A percentile compares a stretch with the other conserved stretches of the same genome.
These are phyloP conservation scores for Pachypanchax playfairii DNA, from an alignment of 2,113 vertebrate genomes.

Conservation along the genomic window DNA sequence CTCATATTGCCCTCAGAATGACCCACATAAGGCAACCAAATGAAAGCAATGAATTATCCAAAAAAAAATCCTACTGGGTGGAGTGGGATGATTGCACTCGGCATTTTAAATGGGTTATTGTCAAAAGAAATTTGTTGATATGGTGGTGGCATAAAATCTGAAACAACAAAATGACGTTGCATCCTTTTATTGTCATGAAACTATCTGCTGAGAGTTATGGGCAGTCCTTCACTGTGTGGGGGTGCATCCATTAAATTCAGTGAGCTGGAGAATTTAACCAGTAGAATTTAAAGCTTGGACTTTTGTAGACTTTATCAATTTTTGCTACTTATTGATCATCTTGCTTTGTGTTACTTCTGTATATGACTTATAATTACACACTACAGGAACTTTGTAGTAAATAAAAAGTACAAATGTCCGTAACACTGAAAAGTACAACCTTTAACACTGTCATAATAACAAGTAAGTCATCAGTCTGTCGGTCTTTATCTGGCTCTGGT, in stretches of 20 bases:
- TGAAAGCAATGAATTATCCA: conserved; percentile 52
- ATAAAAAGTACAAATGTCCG: conserved; percentile 28
- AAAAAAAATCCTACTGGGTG: conserved; percentile 14
- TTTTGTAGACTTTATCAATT: conserved; percentile 11
- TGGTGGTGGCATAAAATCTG: conserved; percentile 7
- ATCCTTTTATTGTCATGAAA: conserved; percentile 11
- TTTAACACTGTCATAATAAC: conserved; percentile 52
- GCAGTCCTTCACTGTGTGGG: background rate
- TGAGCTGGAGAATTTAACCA: background rate
- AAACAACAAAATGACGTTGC: conserved; percentile 22
- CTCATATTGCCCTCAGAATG: conserved; percentile 43
- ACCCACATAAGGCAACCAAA: conserved; percentile 44
- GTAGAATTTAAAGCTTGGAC: background rate
- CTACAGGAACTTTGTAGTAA: background rate
- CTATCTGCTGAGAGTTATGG: background rate
- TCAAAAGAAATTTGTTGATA: conserved; percentile 30
- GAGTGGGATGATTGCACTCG: conserved; percentile 3
- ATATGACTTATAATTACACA: conserved; percentile 16
- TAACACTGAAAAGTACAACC: conserved; percentile 42
- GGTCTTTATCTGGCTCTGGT: background rate
- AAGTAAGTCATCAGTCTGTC: conserved; percentile 20
- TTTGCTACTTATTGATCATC: no score
- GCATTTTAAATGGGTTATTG: conserved; percentile 37
- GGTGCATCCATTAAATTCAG: conserved; percentile 3
- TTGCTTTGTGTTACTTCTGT: no score